These are phyloP conservation scores for Xenopus petersii DNA, from an alignment of 2,797 vertebrate species.

Conservation along the genomic window DNA sequence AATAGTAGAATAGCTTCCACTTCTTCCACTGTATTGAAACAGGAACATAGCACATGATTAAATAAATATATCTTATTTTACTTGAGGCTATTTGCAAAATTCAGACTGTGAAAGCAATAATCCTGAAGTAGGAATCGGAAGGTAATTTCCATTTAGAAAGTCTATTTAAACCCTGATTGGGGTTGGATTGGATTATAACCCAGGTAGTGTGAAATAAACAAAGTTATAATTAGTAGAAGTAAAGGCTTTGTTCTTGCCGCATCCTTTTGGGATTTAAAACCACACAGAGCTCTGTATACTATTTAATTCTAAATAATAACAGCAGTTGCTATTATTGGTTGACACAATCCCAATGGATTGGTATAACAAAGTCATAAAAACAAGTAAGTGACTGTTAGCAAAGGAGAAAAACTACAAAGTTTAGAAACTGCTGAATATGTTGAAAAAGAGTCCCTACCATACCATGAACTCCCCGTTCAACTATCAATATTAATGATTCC, in stretches of 20 bases:
- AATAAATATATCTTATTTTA: slow-evolving; percentile 12
- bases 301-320: neutral
- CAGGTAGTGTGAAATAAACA: slow-evolving; percentile 50
- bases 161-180: slow-evolving; percentile 65
- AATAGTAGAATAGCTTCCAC: no score
- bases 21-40: no score
- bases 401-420: no score
- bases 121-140: slow-evolving; percentile 51
- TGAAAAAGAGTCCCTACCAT: no score
- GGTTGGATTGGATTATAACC: slow-evolving; percentile 53
- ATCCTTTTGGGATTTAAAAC: slow-evolving; percentile 3
- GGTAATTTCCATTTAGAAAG: slow-evolving; percentile 68
- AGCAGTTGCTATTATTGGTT: slow-evolving; percentile 1
- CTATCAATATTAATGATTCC: no score
- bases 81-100: slow-evolving; percentile 42
- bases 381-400: no score
- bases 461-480: no score
- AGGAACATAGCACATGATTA: neutral
- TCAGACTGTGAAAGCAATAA: slow-evolving; percentile 51
- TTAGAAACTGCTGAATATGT: no score
- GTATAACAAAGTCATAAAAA: no score
- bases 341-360: no score
- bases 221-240: slow-evolving; percentile 56
- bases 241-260: neutral
- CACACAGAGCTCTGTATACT: no score